Percentiles rank a stretch among this genome's conserved stretches.
Evolutionary conservation across 2,888 invertebrate species (phyloP).

Genomic region (Cosmia pyralina): DNA sequence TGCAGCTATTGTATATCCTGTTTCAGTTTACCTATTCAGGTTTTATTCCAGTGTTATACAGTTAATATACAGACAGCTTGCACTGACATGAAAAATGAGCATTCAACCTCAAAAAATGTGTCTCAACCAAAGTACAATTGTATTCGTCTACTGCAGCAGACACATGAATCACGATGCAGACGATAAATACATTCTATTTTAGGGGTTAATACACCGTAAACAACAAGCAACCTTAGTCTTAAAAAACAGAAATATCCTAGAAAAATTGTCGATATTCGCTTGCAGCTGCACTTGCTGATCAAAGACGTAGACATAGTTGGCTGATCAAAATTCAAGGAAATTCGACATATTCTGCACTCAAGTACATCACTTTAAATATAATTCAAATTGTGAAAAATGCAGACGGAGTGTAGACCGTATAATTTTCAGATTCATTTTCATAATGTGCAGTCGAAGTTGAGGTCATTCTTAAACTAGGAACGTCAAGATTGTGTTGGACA

Average conservation of each 20-base stretch:
- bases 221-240: constrained; percentile 68
- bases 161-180: constrained; percentile 88
- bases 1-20: constrained; percentile 10
- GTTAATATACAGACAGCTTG: constrained; percentile 56
- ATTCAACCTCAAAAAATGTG: constrained; percentile 71
- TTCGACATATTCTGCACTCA: constrained; percentile 87
- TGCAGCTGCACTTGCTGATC: constrained; percentile 64
- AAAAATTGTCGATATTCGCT: constrained; percentile 64
- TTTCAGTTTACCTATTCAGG: constrained; percentile 18
- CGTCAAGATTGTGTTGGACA: constrained; percentile 22
- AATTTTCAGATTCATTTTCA: constrained; percentile 89
- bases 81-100: constrained; percentile 74
- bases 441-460: constrained; percentile 87
- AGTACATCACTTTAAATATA: constrained; percentile 84
- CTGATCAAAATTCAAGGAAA: constrained; percentile 90
- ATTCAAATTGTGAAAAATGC: constrained; percentile 88
- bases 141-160: constrained; percentile 88
- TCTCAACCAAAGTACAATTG: constrained; percentile 77
- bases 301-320: constrained; percentile 78
- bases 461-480: constrained; percentile 77
- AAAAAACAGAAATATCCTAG: constrained; percentile 41
- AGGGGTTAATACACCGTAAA: constrained; percentile 76
- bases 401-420: constrained; percentile 83
- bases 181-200: constrained; percentile 80
- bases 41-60: constrained; percentile 20